Percentiles rank a stretch among this genome's conserved stretches.
Evolutionary conservation across 2,797 vertebrate genomes (phyloP).

Genomic region (Hypotaenidia okinawae): DNA sequence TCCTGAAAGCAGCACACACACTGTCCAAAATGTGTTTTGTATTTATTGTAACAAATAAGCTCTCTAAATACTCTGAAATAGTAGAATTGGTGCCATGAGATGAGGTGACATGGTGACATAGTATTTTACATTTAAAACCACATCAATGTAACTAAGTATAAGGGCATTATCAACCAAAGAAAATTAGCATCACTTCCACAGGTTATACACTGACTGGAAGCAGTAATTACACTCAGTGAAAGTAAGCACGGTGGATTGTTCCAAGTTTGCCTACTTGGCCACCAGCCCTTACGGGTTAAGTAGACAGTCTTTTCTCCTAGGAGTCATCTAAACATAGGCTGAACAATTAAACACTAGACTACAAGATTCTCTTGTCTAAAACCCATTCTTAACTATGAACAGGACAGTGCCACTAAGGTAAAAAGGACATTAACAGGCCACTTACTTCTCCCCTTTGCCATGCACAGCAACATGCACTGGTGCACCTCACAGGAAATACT

Average conservation of each 20-base stretch:
- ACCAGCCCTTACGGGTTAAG: not conserved
- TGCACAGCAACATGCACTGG: not conserved
- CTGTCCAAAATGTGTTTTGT: not conserved
- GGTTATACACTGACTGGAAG: not conserved
- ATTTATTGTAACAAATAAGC: not conserved
- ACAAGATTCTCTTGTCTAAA: not conserved
- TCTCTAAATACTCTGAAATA: not conserved
- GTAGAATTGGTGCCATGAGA: not conserved
- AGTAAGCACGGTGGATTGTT: not conserved
- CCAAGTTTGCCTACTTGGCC: not conserved
- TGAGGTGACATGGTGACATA: not conserved
- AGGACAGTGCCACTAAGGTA: not conserved
- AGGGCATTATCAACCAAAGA: not conserved
- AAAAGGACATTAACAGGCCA: not conserved
- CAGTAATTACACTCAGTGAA: not conserved
- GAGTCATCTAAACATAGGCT: not conserved
- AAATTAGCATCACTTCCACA: not conserved
- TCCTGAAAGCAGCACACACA: not conserved
- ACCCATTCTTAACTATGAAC: not conserved
- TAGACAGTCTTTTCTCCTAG: not conserved
- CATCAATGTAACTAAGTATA: not conserved
- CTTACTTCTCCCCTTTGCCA: not conserved
- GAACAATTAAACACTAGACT: not conserved
- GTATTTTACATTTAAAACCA: not conserved
- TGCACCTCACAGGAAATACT: not conserved